Base-by-base conservation (phyloP, 2,888 invertebrate species). In the Drosophila merina region DNA sequence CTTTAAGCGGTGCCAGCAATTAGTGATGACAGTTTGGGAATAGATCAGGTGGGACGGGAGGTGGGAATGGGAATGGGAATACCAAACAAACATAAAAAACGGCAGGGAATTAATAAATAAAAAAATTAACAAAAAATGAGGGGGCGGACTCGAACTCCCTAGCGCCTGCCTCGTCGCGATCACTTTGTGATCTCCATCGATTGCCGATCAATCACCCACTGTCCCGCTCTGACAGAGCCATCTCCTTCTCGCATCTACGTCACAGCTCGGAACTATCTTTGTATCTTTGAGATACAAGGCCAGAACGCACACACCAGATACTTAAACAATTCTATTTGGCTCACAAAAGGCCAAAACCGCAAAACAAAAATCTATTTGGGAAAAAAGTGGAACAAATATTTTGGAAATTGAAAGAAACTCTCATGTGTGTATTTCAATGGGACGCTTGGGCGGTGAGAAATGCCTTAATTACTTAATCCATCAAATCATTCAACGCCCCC, bases 241-340 rank as follows among this genome's bases (percentile, higher is more conserved):
- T 20, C 20, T 20, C 20, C 1, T 20, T 20, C 20, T 20, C 20
- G 38, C 31, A 36, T 36, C 69, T 54, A 64, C 64, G 64, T 64
- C 64, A 64, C 69, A 31, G 55, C 55, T 38, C 31, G 49, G 49
- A 71, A 68, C 71, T 58, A 68, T 70, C 64, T 47, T 66, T 52
- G 47, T 58, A 68, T 70, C 64, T 47, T 54, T 52, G 38, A 31
- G 47, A 38, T 54, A 66, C 67, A 64, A 66, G 63, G 66, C 64
- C 83, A 80, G 12, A 9, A 49, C 10, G 36, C 62, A 38, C 60
- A 30, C 58, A 33, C 36, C 28, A 51, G 47, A 88, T 79, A 77
- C 72, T 82, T 82, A 82, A 88, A 69, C 74, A 82, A 74, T 82
- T 82, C 79, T 83, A 76, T 81, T 81, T 66, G 66, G 78, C 77